A percentile compares a stretch with the other conserved stretches of the same genome.
Evolutionary conservation across 2,113 vertebrate genomes (phyloP).

Genomic region (Taxidea taxus): DNA sequence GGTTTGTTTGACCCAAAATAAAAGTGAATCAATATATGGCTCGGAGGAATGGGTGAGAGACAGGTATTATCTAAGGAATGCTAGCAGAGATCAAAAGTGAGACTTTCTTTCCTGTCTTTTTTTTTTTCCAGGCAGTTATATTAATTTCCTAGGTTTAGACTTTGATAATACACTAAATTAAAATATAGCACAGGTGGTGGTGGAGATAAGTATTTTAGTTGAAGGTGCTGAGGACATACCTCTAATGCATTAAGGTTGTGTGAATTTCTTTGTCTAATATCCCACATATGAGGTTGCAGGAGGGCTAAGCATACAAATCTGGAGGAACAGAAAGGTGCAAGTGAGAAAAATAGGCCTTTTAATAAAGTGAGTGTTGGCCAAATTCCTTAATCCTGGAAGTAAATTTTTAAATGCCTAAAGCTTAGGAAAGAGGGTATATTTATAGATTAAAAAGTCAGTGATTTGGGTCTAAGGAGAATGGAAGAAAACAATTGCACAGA

Average conservation of each 20-base stretch:
- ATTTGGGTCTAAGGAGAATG: background rate
- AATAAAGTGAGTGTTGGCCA: background rate
- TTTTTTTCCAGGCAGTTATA: conserved; percentile 70
- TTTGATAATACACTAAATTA: conserved; percentile 74
- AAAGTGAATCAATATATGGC: conserved; percentile 45
- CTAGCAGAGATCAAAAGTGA: conserved; percentile 53
- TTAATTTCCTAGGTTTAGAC: conserved; percentile 45
- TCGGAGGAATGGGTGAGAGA: conserved; percentile 30
- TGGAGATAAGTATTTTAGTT: conserved; percentile 69
- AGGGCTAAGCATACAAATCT: background rate
- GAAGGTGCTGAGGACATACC: conserved; percentile 66
- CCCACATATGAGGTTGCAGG: conserved; percentile 30
- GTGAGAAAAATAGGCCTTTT: background rate
- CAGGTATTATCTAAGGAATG: conserved; percentile 56
- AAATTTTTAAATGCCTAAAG: background rate
- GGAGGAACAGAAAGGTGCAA: background rate
- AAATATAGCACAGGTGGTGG: conserved; percentile 54
- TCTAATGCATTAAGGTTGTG: conserved; percentile 49
- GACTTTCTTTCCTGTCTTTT: conserved; percentile 67
- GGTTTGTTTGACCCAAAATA: conserved; percentile 69
- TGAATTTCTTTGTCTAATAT: conserved; percentile 55
- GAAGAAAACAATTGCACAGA: background rate
- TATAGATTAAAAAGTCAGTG: background rate
- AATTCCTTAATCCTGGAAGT: background rate
- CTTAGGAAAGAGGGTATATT: background rate